Evolutionary conservation across 2,113 vertebrate species (phyloP).

Genomic region (Gadus macrocephalus): DNA sequence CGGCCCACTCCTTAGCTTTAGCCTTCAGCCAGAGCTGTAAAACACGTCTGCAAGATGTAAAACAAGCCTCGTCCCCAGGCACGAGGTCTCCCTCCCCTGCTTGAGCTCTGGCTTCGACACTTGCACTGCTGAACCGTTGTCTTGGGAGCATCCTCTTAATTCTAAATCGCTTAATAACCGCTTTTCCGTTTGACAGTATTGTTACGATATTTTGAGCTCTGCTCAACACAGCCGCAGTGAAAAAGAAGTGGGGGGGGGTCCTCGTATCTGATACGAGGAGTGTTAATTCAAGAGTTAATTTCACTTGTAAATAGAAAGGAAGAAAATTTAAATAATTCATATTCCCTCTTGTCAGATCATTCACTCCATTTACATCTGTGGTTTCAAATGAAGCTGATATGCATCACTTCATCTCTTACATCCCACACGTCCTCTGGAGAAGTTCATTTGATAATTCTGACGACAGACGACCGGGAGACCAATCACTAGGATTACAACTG

Average conservation of each 20-base stretch:
- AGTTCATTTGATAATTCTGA: conserved; percentile 68
- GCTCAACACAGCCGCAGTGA: conserved; percentile 9
- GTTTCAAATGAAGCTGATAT: conserved; percentile 33
- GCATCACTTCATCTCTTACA: conserved; percentile 55
- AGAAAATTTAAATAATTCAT: conserved; percentile 1
- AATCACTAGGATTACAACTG: too few species aligned
- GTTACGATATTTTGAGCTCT: conserved; percentile 12
- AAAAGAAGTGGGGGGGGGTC: not conserved
- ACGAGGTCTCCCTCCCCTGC: conserved; percentile 24
- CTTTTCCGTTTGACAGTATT: conserved; percentile 10
- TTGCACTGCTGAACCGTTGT: conserved; percentile 14
- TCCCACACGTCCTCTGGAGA: conserved; percentile 47
- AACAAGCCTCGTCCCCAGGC: conserved; percentile 38
- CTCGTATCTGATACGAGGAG: conserved; percentile 9
- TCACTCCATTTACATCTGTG: conserved; percentile 43
- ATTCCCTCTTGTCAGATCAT: not conserved
- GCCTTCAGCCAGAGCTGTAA: conserved; percentile 42
- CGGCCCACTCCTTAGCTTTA: conserved; percentile 27
- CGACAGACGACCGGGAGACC: too few species aligned
- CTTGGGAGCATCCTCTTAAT: conserved; percentile 24
- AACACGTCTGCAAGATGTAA: conserved; percentile 48
- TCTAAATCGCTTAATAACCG: conserved; percentile 3
- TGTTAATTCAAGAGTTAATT: not conserved
- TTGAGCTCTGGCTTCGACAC: conserved; percentile 32
- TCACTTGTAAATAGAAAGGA: not conserved